phyloP scores from a whole-genome alignment of 2,888 invertebrate species.

The Euplagia quadripunctaria region DNA sequence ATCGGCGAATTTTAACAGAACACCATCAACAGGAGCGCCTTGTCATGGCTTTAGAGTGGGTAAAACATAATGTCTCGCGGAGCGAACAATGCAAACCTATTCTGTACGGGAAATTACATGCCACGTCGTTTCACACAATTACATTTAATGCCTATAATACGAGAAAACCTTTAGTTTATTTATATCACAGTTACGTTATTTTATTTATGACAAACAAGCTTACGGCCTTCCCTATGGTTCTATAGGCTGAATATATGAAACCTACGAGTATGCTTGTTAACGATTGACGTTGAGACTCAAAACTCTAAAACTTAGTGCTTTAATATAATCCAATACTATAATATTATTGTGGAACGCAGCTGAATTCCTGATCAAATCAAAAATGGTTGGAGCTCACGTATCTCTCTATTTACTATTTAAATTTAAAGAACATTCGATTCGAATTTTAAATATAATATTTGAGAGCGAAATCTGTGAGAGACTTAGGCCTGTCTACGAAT shows the following conservation, averaged over 20 bases:
- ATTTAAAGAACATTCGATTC: neutral
- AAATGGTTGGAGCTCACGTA: no score
- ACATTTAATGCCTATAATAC: slow-evolving; percentile 8
- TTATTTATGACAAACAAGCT: neutral
- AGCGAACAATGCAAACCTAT: slow-evolving; percentile 33
- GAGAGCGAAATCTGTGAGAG: neutral
- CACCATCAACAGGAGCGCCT: slow-evolving; percentile 50
- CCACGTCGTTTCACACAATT: slow-evolving; percentile 23
- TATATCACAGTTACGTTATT: neutral
- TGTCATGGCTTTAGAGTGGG: slow-evolving; percentile 46
- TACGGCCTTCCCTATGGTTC: neutral
- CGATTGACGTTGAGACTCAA: no score
- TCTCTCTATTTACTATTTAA: neutral
- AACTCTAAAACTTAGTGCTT: no score
- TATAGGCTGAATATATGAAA: neutral
- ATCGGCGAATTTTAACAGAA: slow-evolving; percentile 45
- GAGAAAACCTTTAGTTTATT: neutral
- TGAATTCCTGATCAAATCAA: no score
- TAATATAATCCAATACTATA: no score
- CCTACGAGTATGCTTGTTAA: no score
- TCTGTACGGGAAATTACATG: slow-evolving; percentile 48
- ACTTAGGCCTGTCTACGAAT: slow-evolving; percentile 7
- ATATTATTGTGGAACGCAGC: no score
- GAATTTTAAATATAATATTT: neutral
- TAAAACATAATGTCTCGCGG: slow-evolving; percentile 17